Evolutionary conservation across 2,113 vertebrate genomes (phyloP), one percentile per base, ranked within the genome.

Genomic region (Pongo abelii): DNA sequence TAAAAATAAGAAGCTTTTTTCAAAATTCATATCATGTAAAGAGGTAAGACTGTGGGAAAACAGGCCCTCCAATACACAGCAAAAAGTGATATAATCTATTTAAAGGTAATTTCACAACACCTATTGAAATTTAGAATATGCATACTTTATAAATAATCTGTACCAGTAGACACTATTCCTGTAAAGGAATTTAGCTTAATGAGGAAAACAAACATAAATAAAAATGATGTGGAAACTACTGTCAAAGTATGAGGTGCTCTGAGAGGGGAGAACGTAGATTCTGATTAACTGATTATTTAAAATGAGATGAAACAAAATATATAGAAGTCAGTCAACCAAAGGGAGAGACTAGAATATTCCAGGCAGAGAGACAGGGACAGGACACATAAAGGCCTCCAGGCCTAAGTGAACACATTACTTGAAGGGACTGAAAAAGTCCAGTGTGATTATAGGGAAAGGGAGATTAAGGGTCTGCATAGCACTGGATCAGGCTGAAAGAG

Each of bases 221-320:
- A 83, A 92, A 91, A 91, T 5, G 30, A 30, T 59, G 23, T 38
- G 32, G n/a, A 84, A 92, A 94, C 7, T 38, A 64, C 35, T 80
- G 8, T 91, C 40, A 85, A 61, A 93, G 10, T 48, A 78, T 69
- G 55, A 40, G 25, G 50, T 59, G 64, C 46, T 95, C 18, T 72
- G 81, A 79, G 43, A 85, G 50, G 43, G 13, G 32, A 38, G 35
- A 88, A 88, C 30, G 40, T 50, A 74, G 55, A 5, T 93, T 90
- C 35, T 75, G 72, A 96, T 89, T 43, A 91, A 55, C 40, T 81
- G 48, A 77, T 94, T n/a, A 78, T 32, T 43, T 84, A 93, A 93
- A 55, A n/a, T 90, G 59, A 75, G 23, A 84, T 88, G 88, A 89
- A 91, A 74, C 20, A 95, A 67, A 81, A 25, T n/a, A n/a, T 95